Percentiles rank a stretch among this genome's conserved stretches.
Evolutionary conservation across 1,140 invertebrate species (phyloP).

Genomic region (Drosophila takahashii): DNA sequence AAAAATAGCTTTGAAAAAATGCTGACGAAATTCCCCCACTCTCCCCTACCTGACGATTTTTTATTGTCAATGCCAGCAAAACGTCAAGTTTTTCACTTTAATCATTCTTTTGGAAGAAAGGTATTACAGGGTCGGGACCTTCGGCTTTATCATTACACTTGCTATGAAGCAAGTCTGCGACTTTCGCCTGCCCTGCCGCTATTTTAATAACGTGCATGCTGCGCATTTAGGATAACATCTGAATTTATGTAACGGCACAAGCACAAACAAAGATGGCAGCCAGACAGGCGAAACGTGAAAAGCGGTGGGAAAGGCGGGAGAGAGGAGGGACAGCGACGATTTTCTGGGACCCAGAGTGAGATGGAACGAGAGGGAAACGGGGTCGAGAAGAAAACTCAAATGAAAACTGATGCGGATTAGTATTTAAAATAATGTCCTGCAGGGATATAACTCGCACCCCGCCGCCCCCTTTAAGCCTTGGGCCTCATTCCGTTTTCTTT

Average conservation of each 20-base stretch:
- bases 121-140: background rate
- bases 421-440: conserved; percentile 85
- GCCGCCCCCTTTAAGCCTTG: conserved; percentile 48
- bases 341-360: background rate
- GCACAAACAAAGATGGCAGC: conserved; percentile 77
- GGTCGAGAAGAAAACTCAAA: conserved; percentile 59
- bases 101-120: background rate
- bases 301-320: conserved; percentile 13
- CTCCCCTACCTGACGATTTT: too few species aligned
- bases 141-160: conserved; percentile 20
- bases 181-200: conserved; percentile 42
- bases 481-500: conserved; percentile 43
- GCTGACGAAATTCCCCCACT: too few species aligned
- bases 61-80: background rate
- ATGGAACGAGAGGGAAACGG: background rate
- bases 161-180: conserved; percentile 19
- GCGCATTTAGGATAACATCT: conserved; percentile 84
- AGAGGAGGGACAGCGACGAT: conserved; percentile 1
- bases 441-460: conserved; percentile 81
- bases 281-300: conserved; percentile 53
- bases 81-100: background rate
- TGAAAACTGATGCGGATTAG: conserved; percentile 84
- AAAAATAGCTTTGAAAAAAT: too few species aligned
- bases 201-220: conserved; percentile 83
- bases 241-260: conserved; percentile 80